Base-by-base conservation (phyloP, 1,140 invertebrate genomes). In the Neotoxoptera formosana region DNA sequence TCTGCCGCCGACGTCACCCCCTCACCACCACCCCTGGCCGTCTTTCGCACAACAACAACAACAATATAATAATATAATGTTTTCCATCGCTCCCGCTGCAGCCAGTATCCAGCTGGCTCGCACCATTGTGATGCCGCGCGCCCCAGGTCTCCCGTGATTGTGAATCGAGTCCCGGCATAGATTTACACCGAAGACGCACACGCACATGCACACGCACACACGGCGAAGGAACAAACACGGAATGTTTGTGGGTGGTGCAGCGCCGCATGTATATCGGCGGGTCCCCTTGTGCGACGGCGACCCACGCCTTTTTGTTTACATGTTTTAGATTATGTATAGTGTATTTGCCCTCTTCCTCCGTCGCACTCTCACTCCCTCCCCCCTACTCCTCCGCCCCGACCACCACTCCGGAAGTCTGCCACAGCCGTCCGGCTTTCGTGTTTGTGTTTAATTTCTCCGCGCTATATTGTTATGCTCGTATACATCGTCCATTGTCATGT, bases 261-360 rank as follows among this genome's bases (percentile, higher is more conserved):
- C n/a, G 86, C 7, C 7, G 86, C 30, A 48, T 53, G 48, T 36
- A 34, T 53, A 34, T 56, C n/a, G 36, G 23, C 90, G 91, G 81
- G 91, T 93, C 91, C 76, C 91, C 91, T 93, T 84, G 81, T 93
- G 91, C 23, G 76, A 83, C 76, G 47, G 34, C 91, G 76, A 84
- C 91, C 91, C 91, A 93, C 91, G 91, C 91, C 91, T 93, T 93
- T 93, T 93, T 93, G 91, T 93, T 93, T 93, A 93, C 91, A 93
- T 84, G 91, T 93, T 93, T 93, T 91, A 83, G 91, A 93, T 90
- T 90, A 90, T 90, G 60, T 67, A 90, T 45, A 41, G 23, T 25
- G 51, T 45, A 25, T 91, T 76, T 76, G 67, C 36, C 36, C 47
- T 30, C 48, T 34, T 89, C 30, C 20, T 67, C 87, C 14, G 7